Evolutionary conservation across 1,140 invertebrate species (phyloP).

Genomic region (Rhagoletis zephyria): DNA sequence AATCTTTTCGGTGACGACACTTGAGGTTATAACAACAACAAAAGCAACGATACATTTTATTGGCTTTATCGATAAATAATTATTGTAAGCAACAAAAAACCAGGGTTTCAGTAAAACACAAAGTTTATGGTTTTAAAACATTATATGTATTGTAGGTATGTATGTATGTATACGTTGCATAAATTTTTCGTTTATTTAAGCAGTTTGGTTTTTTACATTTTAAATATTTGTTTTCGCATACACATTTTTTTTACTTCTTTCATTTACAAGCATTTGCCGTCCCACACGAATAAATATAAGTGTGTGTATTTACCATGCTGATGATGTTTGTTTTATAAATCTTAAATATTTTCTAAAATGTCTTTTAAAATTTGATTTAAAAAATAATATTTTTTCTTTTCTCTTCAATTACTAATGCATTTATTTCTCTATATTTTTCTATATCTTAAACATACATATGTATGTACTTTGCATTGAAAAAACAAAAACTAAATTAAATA

Average conservation of each 20-base stretch:
- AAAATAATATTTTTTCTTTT: background rate
- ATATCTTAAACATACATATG: background rate
- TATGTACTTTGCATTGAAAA: conserved; percentile 36
- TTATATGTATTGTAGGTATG: conserved; percentile 36
- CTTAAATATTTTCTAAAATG: background rate
- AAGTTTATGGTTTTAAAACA: conserved; percentile 16
- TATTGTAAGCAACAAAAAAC: no score
- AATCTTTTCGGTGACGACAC: no score
- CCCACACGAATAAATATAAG: no score
- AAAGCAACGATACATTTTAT: no score
- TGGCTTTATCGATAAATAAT: no score
- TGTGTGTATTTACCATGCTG: no score
- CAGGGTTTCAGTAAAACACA: no score
- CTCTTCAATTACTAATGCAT: background rate
- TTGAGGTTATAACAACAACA: no score
- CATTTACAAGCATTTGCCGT: conserved; percentile 1
- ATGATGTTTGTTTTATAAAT: background rate
- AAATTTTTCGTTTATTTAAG: conserved; percentile 15
- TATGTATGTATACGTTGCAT: no score
- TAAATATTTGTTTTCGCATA: background rate
- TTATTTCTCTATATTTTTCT: conserved; percentile 17
- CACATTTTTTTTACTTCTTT: background rate
- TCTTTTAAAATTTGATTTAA: conserved; percentile 9
- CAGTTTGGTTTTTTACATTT: conserved; percentile 22
- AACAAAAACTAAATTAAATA: conserved; percentile 1